These are phyloP conservation scores for Myotis davidii DNA, from an alignment of 2,113 vertebrate species.

Conservation along the genomic window DNA sequence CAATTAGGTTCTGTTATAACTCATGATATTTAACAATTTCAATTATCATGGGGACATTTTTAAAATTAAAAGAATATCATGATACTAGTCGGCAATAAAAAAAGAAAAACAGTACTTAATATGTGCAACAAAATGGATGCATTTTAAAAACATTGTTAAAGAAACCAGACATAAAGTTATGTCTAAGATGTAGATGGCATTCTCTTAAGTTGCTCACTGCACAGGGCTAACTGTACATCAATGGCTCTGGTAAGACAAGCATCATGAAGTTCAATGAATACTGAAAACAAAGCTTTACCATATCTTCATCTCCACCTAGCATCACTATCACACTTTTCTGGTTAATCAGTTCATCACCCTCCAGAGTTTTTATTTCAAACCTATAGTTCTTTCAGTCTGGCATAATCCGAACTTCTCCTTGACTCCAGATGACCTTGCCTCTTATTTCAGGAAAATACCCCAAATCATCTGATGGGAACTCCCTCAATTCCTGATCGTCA, in stretches of 20 bases:
- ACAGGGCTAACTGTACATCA: background rate
- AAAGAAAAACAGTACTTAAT: too few species aligned
- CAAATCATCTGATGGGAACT: background rate
- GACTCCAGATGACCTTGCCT: background rate
- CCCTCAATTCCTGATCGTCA: background rate
- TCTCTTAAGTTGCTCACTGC: background rate
- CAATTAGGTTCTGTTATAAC: too few species aligned
- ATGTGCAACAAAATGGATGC: too few species aligned
- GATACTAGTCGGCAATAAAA: too few species aligned
- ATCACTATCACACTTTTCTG: background rate
- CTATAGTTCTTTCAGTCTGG: background rate
- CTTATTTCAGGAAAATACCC: background rate
- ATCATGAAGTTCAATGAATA: background rate
- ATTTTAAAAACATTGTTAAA: too few species aligned
- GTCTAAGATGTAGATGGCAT: background rate
- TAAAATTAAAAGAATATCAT: too few species aligned
- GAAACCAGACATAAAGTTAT: background rate
- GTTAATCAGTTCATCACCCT: background rate
- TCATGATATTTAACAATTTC: too few species aligned
- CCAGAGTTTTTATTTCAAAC: background rate
- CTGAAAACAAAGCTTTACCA: background rate
- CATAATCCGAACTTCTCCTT: background rate
- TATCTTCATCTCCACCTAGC: background rate
- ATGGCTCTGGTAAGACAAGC: background rate
- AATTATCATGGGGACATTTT: too few species aligned